Conservation (phyloP, 2,888 invertebrate species). For the Drosophila incognita region DNA sequence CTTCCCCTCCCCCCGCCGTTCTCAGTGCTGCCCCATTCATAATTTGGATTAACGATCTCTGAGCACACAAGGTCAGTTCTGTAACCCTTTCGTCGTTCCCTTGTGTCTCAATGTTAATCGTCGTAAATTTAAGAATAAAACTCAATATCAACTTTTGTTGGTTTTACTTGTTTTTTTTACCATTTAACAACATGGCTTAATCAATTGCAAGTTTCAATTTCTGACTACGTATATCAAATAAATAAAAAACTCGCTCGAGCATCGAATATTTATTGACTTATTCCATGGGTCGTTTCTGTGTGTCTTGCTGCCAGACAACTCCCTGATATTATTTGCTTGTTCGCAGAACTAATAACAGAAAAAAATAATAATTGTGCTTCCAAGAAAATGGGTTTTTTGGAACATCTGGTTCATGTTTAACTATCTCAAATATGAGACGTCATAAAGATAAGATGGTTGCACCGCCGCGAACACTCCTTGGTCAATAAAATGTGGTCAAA, state of each 20-base stretch:
- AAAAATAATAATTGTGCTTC: neutral
- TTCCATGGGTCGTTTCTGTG: neutral
- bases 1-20: neutral
- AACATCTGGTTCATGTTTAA: slow-evolving; percentile 7
- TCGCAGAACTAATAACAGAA: neutral
- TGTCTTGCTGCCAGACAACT: neutral
- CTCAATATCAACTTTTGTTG: neutral
- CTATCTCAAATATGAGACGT: neutral
- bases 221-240: slow-evolving; percentile 11
- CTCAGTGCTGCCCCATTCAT: neutral
- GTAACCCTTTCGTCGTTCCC: neutral
- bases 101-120: slow-evolving; percentile 14
- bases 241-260: slow-evolving; percentile 8
- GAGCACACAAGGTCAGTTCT: slow-evolving; percentile 21
- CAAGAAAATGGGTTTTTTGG: neutral
- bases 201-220: slow-evolving; percentile 41
- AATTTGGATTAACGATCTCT: slow-evolving; percentile 12
- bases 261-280: slow-evolving; percentile 27
- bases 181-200: slow-evolving; percentile 32
- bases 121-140: slow-evolving; percentile 1
- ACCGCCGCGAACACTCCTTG: neutral
- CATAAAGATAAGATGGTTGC: slow-evolving; percentile 37
- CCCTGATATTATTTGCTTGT: neutral
- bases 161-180: slow-evolving; percentile 22
- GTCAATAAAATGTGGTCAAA: neutral